Conservation (phyloP, 2,113 vertebrate species). For the rabbit (Oryctolagus cuniculus) region mOryCun1.1 NC_091432.1:210503501-210504000, state of each 20-base stretch:
- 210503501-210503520: neutral
- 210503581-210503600: neutral
- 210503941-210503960: neutral
- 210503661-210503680: neutral
- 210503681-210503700: neutral
- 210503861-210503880: neutral
- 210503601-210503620: neutral
- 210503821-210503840: neutral
- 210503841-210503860: neutral
- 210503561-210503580: neutral
- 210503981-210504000: neutral
- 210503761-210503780: neutral
- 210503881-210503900: neutral
- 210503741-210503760: neutral
- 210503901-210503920: neutral
- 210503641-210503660: neutral
- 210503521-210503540: neutral
- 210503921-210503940: neutral
- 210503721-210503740: neutral
- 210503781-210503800: neutral
- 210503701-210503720: neutral
- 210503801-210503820: neutral
- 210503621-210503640: neutral
- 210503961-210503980: neutral
- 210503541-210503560: neutral